A percentile compares a stretch with the other conserved stretches of the same genome.
These are phyloP conservation scores for Tinea pellionella DNA, from an alignment of 2,888 invertebrate species.

Conservation along the genomic window DNA sequence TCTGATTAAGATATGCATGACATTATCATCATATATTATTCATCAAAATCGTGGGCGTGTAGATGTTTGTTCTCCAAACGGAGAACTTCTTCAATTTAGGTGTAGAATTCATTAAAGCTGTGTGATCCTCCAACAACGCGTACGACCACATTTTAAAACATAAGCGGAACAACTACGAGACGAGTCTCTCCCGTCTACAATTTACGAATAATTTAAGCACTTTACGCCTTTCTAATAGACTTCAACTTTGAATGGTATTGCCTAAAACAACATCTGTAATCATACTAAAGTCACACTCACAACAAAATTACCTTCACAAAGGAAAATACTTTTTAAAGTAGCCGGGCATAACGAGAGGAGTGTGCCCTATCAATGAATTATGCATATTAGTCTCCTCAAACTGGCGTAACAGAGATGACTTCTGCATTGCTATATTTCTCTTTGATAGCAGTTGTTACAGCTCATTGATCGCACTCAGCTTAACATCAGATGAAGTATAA, in stretches of 20 bases:
- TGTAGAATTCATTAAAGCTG: constrained; percentile 5
- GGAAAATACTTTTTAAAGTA: too few species aligned
- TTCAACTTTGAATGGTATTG: neutral
- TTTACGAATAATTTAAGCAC: neutral
- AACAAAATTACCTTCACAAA: neutral
- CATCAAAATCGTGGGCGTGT: neutral
- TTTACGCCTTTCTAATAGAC: neutral
- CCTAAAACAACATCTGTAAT: neutral
- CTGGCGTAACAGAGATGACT: too few species aligned
- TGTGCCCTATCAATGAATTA: too few species aligned
- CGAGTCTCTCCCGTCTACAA: neutral
- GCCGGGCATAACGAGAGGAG: too few species aligned
- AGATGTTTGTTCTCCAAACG: neutral
- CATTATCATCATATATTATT: neutral
- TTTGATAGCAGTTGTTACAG: too few species aligned
- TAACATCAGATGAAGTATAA: too few species aligned
- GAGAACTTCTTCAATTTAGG: constrained; percentile 5
- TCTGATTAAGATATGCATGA: constrained; percentile 1
- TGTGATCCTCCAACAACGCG: neutral
- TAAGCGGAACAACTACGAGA: neutral
- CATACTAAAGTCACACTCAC: neutral
- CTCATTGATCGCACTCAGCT: too few species aligned
- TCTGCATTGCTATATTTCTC: too few species aligned
- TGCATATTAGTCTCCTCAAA: too few species aligned
- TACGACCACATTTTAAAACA: constrained; percentile 1